Base-by-base conservation (phyloP, 2,888 invertebrate genomes). In the Sarcophaga rosellei region DNA sequence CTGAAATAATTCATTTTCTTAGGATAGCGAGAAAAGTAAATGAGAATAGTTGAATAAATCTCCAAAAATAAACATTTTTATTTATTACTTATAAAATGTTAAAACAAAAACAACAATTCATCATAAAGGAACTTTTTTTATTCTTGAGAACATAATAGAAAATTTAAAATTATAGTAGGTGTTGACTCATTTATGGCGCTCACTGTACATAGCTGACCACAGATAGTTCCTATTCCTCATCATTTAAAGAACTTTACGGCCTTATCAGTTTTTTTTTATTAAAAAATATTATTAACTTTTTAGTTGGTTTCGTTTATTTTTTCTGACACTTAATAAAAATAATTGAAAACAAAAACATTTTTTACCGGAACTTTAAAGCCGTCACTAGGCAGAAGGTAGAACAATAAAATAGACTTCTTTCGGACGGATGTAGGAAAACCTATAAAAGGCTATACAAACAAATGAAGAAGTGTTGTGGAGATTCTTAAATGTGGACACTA, bases 391-490 rank as follows among this genome's bases (percentile, higher is more conserved):
- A 63, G 20, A 57, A 65, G 25, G 57, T 65, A 74, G 20, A 69
- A 65, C 35, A 62, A 21, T 17, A 45, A 4, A 62, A 76, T 23
- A 84, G 45, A 80, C 72, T 68, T 72, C 62, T 66, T 25, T 53
- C 35, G 78, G 72, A 75, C 81, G 85, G 85, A 85, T 85, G 81
- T 82, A 74, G 69, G 74, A 15, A 79, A 82, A 59, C 25, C 74
- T 72, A 73, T 79, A 86, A 78, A 86, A 76, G 78, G 70, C 25
- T 63, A 45, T n/a, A 77, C 44, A 68, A 15, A 68, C 4, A 68
- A 59, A 73, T n/a, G 59, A 47, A 73, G 73, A 62, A 74, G 47
- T 70, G 35, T 35, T 35, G 20, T 57, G 25, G 17, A 74, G 65
- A 78, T 68, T 78, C 45, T 74, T 25, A 62, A 77, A 66, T 21